Evolutionary conservation across 92 coral and sea anemone genomes (phyloP), one percentile per base, ranked within the genome.

Genomic region (Micromussa lordhowensis): DNA sequence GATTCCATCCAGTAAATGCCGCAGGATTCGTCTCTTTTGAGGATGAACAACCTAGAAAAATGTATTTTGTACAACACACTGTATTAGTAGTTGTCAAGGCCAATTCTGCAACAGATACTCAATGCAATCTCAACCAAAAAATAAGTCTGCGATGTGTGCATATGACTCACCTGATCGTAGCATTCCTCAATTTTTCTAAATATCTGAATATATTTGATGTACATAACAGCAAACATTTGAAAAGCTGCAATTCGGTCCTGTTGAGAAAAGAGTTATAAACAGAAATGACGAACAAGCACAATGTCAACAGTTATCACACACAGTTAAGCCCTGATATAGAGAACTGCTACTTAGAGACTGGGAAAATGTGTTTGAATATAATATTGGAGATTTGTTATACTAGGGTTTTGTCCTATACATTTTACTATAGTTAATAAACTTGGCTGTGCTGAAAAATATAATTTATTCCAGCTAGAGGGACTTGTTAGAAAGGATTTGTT

Each of bases 141-240:
- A 32, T 32, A 10, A 14, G 48, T 71, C 71, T 26, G 38, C 14
- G 26, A 61, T 54, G 12, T 77, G 44, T 32, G n/a, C 38, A 57
- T 85, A 66, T 10, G 21, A 78, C 18, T 26, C 26, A 97, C 99
- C 96, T 97, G 99, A 73, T 97, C 99, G 87, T 97, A 97, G 58
- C 99, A 97, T 91, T 97, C 99, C 85, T 97, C 99, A 70, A 97
- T 96, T 83, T 74, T 95, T 73, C 98, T 90, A 80, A 97, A 97
- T 55, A 97, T 97, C 76, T 97, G 99, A 19, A 97, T 96, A 73
- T 97, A 97, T 69, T 97, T 97, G 70, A 96, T 96, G 79, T 97
- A 97, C 88, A 96, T 96, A 6, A 97, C 99, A 83, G 99, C 99
- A 94, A 97, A 96, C 97, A 96, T 93, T 86, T 97, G 99, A 66